Evolutionary conservation across 2,888 invertebrate species (phyloP).

Genomic region (Geophilus truncorum): DNA sequence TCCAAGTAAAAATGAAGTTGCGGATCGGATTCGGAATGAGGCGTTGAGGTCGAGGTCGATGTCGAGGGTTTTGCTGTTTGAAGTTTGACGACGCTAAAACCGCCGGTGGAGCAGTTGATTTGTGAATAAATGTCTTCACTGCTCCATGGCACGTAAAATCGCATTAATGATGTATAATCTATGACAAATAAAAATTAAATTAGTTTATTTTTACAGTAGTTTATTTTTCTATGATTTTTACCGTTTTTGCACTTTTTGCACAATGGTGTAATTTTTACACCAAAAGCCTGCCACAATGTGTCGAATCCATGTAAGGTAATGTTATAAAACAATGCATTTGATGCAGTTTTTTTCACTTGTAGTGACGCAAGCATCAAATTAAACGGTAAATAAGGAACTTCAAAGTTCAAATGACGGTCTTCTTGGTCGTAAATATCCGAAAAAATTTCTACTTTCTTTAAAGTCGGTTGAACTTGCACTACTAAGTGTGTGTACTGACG

Average conservation of each 20-base stretch:
- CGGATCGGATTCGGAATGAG: neutral
- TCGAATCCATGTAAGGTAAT: neutral
- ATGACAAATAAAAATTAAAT: neutral
- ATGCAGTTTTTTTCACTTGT: neutral
- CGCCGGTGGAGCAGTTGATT: neutral
- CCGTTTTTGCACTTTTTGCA: neutral
- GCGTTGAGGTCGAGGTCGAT: too few species aligned
- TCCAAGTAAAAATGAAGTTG: neutral
- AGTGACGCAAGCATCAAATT: neutral
- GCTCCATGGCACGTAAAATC: neutral
- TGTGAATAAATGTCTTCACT: neutral
- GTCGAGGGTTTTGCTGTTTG: neutral
- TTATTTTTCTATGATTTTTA: neutral
- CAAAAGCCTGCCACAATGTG: neutral
- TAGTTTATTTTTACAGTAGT: neutral
- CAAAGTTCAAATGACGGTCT: neutral
- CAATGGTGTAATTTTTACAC: neutral
- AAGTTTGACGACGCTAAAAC: neutral
- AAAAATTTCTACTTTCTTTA: neutral
- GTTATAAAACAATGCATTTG: neutral
- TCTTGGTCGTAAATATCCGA: neutral
- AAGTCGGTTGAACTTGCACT: neutral
- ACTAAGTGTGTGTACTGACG: neutral
- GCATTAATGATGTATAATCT: neutral
- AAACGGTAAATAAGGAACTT: neutral